phyloP scores from a whole-genome alignment of 2,888 invertebrate species.

The Sicus ferrugineus region DNA sequence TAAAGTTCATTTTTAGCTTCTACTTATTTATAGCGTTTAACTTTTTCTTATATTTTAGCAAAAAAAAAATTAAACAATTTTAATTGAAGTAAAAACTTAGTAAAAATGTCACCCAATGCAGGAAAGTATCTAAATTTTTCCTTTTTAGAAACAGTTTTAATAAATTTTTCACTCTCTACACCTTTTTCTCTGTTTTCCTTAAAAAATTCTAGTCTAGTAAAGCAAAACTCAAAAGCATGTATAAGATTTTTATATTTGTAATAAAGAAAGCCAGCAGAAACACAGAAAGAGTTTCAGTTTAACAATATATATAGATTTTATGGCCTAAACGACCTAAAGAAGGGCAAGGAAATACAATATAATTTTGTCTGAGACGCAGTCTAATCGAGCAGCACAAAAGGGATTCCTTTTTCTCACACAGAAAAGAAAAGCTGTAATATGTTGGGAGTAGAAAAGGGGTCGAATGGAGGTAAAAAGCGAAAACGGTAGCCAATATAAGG shows the following conservation, averaged over 20 bases:
- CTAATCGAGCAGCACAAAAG: constrained; percentile 27
- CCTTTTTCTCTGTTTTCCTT: too few relatives aligned
- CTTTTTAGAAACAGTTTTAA: too few relatives aligned
- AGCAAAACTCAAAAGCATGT: constrained; percentile 33
- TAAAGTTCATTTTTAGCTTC: too few relatives aligned
- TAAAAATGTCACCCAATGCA: too few relatives aligned
- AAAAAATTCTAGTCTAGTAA: too few relatives aligned
- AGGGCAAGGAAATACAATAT: not conserved
- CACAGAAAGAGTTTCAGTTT: constrained; percentile 34
- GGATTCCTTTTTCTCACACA: not conserved
- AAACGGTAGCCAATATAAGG: not conserved
- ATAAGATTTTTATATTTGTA: constrained; percentile 60
- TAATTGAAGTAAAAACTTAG: too few relatives aligned
- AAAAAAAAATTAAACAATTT: too few relatives aligned
- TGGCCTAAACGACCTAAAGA: not conserved
- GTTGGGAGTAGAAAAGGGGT: not conserved
- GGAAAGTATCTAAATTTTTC: too few relatives aligned
- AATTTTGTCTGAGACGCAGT: not conserved
- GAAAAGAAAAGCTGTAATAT: not conserved
- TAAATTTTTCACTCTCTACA: too few relatives aligned
- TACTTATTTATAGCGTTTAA: too few relatives aligned
- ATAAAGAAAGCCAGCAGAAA: constrained; percentile 43
- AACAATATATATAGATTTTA: constrained; percentile 4
- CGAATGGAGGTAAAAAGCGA: not conserved
- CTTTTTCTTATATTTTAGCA: too few relatives aligned